Base-by-base conservation (phyloP, 2,113 vertebrate species). In the Gavia stellata region DNA sequence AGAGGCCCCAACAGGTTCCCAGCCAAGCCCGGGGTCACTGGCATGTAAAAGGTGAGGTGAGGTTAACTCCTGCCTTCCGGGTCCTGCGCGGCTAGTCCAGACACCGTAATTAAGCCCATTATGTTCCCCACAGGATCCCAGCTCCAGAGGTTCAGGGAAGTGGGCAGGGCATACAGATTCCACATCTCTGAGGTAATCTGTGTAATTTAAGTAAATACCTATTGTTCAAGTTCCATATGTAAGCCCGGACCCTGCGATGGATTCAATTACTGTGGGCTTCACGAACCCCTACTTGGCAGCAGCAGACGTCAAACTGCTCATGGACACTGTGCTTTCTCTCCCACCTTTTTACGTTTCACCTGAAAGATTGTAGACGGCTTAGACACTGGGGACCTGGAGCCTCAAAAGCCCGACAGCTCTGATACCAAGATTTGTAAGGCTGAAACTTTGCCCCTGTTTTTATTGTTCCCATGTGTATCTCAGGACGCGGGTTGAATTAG, bases 61-160 rank as follows among this genome's bases (percentile, higher is more conserved):
- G 95, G 96, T 96, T 95, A 96, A 94, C 92, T 97, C 81, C 58
- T 95, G 94, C 94, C 95, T 97, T 96, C 92, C 91, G 89, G 95
- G 96, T 94, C 88, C 94, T 75, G 50, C 40, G 55, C 49, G 58
- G 86, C 88, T 92, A 36, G 95, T 92, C 96, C 94, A 97, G 96
- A 96, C 94, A 75, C 89, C 55, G 7, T 95, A 96, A 97, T 97
- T 96, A 97, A 94, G 79, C 93, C 93, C 93, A 96, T 97, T 97
- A 96, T 50, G 72, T 93, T 96, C 94, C 96, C 92, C 93, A 67
- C 95, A 96, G 93, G 96, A 92, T 96, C 88, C 68, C 72, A 90
- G 75, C 86, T 96, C 85, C 75, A 81, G 85, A 94, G 74, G 90
- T 96, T 95, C 85, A 90, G 95, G 88, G 82, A 93, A 94, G 85